Conservation (phyloP, 2,888 invertebrate species). For the Capitulum mitella region DNA sequence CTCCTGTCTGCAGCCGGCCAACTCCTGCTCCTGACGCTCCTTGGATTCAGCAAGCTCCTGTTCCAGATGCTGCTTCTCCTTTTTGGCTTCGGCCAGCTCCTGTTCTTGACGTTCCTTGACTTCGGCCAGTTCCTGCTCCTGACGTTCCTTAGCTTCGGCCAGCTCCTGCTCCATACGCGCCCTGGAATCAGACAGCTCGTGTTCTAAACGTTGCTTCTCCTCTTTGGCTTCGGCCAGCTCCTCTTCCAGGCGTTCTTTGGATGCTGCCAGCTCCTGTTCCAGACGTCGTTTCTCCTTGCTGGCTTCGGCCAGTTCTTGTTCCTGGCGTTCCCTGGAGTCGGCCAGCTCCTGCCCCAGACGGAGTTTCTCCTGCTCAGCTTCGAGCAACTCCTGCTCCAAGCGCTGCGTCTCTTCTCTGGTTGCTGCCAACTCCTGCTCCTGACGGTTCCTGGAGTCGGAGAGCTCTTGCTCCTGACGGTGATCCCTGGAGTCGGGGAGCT, state of each 20-base stretch:
- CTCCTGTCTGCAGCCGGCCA: not conserved
- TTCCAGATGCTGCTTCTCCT: not conserved
- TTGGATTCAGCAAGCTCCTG: not conserved
- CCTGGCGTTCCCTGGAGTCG: no score
- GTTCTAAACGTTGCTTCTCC: no score
- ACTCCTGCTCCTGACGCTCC: not conserved
- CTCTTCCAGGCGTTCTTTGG: no score
- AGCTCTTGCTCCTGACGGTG: no score
- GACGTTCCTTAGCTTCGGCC: no score
- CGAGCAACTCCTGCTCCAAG: not conserved
- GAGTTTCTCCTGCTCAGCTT: not conserved
- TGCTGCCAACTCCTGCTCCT: not conserved
- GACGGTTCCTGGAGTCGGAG: not conserved
- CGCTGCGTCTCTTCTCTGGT: not conserved
- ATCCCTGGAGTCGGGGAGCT: no score
- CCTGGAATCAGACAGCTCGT: no score
- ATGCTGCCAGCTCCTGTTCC: not conserved
- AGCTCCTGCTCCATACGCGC: no score
- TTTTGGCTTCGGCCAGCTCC: not conserved
- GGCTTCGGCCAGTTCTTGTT: not conserved
- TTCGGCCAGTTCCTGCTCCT: no score
- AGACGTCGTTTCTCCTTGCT: not conserved
- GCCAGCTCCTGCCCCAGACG: not conserved
- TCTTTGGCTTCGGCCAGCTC: no score
- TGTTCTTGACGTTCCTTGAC: no score